A percentile compares a stretch with the other conserved stretches of the same genome.
Evolutionary conservation across 2,113 vertebrate genomes (phyloP).

Genomic region (Columba livia): DNA sequence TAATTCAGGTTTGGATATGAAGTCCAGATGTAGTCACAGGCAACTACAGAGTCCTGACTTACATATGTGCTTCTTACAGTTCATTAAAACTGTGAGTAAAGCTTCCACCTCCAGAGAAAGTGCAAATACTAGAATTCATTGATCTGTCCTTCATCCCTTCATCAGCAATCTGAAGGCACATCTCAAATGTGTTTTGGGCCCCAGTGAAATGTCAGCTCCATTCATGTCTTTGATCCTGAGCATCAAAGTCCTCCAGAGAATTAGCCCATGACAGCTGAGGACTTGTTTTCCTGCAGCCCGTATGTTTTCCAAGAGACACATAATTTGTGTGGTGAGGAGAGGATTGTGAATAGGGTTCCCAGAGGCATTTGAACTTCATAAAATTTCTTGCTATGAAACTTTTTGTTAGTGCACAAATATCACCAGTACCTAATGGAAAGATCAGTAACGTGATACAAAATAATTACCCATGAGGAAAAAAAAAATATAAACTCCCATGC

Average conservation of each 20-base stretch:
- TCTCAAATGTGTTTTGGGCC: neutral
- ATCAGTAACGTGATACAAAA: neutral
- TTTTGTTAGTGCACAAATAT: neutral
- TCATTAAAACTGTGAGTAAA: neutral
- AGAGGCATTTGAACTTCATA: neutral
- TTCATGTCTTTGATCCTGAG: neutral
- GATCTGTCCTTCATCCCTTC: neutral
- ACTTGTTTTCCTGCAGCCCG: neutral
- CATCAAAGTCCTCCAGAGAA: neutral
- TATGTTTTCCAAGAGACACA: neutral
- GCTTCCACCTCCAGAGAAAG: neutral
- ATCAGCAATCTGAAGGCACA: neutral
- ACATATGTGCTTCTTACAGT: neutral
- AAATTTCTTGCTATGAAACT: neutral
- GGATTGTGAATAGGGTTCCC: neutral
- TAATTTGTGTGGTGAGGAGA: neutral
- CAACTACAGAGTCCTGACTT: neutral
- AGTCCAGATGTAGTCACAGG: neutral
- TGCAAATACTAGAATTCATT: neutral
- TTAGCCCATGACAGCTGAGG: neutral
- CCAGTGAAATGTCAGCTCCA: neutral
- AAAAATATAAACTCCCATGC: fast-evolving
- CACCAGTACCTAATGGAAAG: neutral
- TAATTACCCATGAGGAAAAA: neutral
- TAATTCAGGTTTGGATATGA: neutral